Evolutionary conservation across 2,797 vertebrate genomes (phyloP).

Genomic region (Eremophila alpestris): DNA sequence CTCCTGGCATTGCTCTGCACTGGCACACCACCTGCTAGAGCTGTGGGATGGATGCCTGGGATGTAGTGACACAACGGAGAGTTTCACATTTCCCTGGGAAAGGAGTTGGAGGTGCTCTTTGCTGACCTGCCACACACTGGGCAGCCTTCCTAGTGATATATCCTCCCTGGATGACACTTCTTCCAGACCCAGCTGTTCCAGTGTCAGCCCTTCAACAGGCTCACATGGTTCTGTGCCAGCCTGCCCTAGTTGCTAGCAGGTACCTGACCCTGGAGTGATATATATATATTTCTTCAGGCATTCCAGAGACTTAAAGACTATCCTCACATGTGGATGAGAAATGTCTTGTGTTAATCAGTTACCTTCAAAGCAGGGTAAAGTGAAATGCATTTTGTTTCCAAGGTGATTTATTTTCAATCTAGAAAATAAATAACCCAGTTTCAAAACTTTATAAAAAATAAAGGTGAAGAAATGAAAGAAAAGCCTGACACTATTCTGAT

Average conservation of each 20-base stretch:
- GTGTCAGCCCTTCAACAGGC: neutral
- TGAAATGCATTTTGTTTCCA: neutral
- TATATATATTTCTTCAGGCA: neutral
- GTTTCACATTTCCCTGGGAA: neutral
- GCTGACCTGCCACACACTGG: neutral
- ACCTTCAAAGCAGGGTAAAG: neutral
- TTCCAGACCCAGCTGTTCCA: neutral
- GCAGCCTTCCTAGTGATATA: neutral
- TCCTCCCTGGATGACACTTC: neutral
- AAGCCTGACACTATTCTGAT: neutral
- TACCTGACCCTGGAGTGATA: neutral
- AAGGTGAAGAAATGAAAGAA: neutral
- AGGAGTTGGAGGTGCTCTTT: rapidly evolving
- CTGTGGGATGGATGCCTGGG: neutral
- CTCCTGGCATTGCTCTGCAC: neutral
- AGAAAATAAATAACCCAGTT: neutral
- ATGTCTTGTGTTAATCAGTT: neutral
- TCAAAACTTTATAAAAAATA: neutral
- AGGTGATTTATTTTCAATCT: neutral
- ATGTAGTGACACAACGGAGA: neutral
- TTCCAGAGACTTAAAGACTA: neutral
- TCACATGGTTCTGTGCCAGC: rapidly evolving
- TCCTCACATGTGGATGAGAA: neutral
- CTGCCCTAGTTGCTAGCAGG: neutral
- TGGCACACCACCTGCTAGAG: neutral